Evolutionary conservation across 1,140 invertebrate species (phyloP).

Genomic region (Battus philenor): DNA sequence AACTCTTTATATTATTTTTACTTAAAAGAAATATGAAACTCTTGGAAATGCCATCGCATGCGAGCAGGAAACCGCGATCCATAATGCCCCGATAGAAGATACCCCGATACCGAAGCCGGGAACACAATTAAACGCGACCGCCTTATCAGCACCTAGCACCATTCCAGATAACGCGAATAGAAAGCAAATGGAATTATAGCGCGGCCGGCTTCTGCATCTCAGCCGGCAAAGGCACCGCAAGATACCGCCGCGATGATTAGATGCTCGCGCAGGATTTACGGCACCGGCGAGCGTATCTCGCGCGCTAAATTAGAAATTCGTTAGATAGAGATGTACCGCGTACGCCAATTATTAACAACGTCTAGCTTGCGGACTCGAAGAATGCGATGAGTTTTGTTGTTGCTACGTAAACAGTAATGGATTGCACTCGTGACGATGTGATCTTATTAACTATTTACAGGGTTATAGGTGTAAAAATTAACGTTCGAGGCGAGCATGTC

Average conservation of each 20-base stretch:
- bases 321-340: constrained; percentile 63
- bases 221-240: constrained; percentile 62
- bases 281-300: constrained; percentile 45
- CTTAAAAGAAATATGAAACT: too few relatives aligned
- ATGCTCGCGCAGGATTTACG: constrained; percentile 61
- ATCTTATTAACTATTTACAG: too few relatives aligned
- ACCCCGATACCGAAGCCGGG: neutral
- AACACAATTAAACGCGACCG: constrained; percentile 41
- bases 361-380: too few relatives aligned
- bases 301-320: constrained; percentile 71
- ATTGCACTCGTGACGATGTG: too few relatives aligned
- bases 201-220: constrained; percentile 45
- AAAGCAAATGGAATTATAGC: constrained; percentile 54
- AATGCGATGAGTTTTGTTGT: too few relatives aligned
- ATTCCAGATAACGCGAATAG: constrained; percentile 35
- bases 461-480: too few relatives aligned
- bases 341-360: constrained; percentile 27
- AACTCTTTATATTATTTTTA: too few relatives aligned
- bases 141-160: constrained; percentile 54
- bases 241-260: constrained; percentile 61
- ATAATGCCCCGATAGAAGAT: constrained; percentile 4
- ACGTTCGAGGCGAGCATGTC: too few relatives aligned
- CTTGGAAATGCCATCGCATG: constrained; percentile 4
- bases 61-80: constrained; percentile 1
- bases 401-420: too few relatives aligned